These are phyloP conservation scores for Macroglossus sobrinus DNA, from an alignment of 2,113 vertebrate genomes.

Conservation along the genomic window DNA sequence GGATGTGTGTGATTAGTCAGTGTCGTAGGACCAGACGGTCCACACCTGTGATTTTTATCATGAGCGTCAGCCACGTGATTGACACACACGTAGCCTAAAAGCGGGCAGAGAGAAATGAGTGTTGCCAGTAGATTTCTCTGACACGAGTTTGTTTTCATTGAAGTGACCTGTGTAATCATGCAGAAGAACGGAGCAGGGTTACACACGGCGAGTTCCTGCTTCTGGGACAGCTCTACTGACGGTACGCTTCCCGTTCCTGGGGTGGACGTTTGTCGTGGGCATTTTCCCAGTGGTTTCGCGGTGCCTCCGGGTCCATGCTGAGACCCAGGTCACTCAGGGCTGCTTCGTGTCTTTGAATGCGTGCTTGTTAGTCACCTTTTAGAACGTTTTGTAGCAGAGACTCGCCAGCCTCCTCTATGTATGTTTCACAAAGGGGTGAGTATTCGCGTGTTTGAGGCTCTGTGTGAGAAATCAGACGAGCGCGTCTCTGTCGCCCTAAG, in stretches of 20 bases:
- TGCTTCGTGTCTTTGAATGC: not conserved
- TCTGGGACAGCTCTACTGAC: slow-evolving; percentile 96
- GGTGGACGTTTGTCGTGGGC: too few relatives aligned
- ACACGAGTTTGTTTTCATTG: slow-evolving; percentile 51
- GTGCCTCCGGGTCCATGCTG: not conserved
- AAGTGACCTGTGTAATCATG: slow-evolving; percentile 95
- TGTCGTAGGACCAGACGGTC: not conserved
- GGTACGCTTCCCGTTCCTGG: slow-evolving; percentile 82
- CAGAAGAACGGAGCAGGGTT: slow-evolving; percentile 97
- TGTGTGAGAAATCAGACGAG: accelerated
- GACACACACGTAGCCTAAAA: accelerated
- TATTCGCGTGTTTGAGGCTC: not conserved
- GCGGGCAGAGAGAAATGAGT: not conserved
- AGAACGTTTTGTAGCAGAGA: not conserved
- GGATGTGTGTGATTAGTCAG: not conserved
- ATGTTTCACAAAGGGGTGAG: not conserved
- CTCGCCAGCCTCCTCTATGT: not conserved
- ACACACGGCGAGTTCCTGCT: slow-evolving; percentile 94
- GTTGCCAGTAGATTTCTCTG: not conserved
- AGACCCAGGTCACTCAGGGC: not conserved
- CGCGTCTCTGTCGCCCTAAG: not conserved
- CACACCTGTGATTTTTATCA: accelerated
- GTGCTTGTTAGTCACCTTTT: not conserved
- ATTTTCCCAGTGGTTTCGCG: not conserved
- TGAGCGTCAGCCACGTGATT: not conserved